A percentile compares a stretch with the other conserved stretches of the same genome.
These are phyloP conservation scores for Mythimna impura DNA, from an alignment of 2,888 invertebrate genomes.

Conservation along the genomic window DNA sequence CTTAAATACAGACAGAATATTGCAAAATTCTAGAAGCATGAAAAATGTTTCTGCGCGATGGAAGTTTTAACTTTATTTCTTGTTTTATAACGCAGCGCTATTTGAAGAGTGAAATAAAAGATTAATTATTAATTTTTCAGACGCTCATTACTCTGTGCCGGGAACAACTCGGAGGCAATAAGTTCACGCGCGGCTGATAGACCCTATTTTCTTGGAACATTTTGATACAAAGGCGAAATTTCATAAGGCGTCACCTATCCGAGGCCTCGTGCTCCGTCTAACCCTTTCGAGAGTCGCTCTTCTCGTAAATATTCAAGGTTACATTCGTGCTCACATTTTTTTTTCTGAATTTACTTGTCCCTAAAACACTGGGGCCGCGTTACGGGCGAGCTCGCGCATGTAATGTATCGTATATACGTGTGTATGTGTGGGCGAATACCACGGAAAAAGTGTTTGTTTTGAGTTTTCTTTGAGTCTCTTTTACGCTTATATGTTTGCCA, in stretches of 20 bases:
- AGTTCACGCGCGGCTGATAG: slow-evolving; percentile 35
- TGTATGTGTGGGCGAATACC: slow-evolving; percentile 17
- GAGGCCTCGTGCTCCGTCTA: slow-evolving; percentile 61
- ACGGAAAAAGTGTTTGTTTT: slow-evolving; percentile 41
- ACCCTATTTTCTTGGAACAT: slow-evolving; percentile 58
- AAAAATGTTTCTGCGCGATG: slow-evolving; percentile 41
- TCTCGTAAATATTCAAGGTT: slow-evolving; percentile 86
- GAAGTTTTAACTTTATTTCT: slow-evolving; percentile 47
- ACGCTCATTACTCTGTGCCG: slow-evolving; percentile 16
- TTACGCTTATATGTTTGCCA: slow-evolving; percentile 11
- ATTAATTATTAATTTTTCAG: slow-evolving; percentile 44
- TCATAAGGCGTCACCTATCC: slow-evolving; percentile 78
- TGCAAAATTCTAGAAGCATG: slow-evolving; percentile 36
- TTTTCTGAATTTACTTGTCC: slow-evolving; percentile 80
- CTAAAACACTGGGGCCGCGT: slow-evolving; percentile 69
- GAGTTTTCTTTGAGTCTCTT: slow-evolving; percentile 28
- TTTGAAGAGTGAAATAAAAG: slow-evolving; percentile 44
- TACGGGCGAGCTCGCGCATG: slow-evolving; percentile 56
- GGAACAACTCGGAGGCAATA: slow-evolving; percentile 12
- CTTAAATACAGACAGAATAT: slow-evolving; percentile 54
- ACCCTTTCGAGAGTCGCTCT: slow-evolving; percentile 76
- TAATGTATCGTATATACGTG: slow-evolving; percentile 21
- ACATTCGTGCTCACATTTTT: slow-evolving; percentile 81
- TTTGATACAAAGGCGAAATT: slow-evolving; percentile 75
- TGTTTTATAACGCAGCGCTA: slow-evolving; percentile 24